Evolutionary conservation across 2,888 invertebrate species (phyloP).

Genomic region (Gymnocheta viridis): DNA sequence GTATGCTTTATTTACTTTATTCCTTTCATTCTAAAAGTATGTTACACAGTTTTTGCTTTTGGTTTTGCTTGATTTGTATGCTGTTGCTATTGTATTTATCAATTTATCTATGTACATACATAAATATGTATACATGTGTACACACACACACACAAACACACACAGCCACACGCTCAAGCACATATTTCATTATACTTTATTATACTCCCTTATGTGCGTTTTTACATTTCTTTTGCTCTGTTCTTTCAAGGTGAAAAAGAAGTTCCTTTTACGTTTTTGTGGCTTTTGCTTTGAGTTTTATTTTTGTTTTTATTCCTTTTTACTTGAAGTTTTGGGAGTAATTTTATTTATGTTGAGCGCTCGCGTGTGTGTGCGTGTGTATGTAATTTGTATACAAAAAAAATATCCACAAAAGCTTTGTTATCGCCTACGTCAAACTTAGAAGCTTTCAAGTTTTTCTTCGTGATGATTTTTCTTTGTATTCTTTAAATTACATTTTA

Average conservation of each 20-base stretch:
- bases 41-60: constrained; percentile 18
- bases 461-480: constrained; percentile 23
- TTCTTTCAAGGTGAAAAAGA: constrained; percentile 69
- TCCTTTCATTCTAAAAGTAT: constrained; percentile 10
- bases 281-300: constrained; percentile 4
- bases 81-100: constrained; percentile 15
- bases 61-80: background rate
- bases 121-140: too few relatives aligned
- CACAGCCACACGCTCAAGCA: too few relatives aligned
- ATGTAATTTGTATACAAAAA: constrained; percentile 10
- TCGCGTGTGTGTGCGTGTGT: background rate
- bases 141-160: too few relatives aligned
- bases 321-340: constrained; percentile 50
- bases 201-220: background rate
- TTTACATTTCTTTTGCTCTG: constrained; percentile 25
- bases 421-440: constrained; percentile 69
- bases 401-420: constrained; percentile 44
- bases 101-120: background rate
- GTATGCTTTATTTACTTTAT: background rate
- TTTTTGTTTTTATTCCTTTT: constrained; percentile 7
- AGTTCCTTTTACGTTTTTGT: constrained; percentile 44
- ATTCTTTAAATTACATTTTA: constrained; percentile 31
- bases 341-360: constrained; percentile 4
- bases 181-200: constrained; percentile 15
- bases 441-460: constrained; percentile 52